Evolutionary conservation across 2,888 invertebrate genomes (phyloP).

Genomic region (Eupithecia vulgata): DNA sequence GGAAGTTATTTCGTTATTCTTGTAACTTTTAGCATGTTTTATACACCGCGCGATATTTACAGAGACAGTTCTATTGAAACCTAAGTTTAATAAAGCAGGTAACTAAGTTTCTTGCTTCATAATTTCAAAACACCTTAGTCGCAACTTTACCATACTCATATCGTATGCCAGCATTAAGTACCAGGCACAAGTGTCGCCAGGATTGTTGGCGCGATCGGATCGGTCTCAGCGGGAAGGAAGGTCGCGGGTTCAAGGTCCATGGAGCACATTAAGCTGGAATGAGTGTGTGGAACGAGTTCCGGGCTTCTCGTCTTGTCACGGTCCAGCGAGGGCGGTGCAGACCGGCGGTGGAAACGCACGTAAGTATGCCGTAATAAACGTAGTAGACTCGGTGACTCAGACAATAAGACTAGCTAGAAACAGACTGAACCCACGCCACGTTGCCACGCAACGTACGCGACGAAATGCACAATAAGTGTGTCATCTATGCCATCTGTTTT

Average conservation of each 20-base stretch:
- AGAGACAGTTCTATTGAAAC: not conserved
- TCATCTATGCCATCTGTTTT: not conserved
- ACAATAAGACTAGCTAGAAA: not conserved
- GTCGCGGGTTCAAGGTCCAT: slow-evolving; percentile 7
- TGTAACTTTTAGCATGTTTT: not conserved
- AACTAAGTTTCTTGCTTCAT: not conserved
- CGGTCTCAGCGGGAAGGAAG: not conserved
- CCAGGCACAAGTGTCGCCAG: not conserved
- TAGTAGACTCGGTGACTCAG: not conserved
- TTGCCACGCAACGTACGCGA: not conserved
- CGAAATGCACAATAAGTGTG: not conserved
- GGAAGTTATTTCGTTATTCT: not conserved
- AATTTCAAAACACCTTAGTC: slow-evolving; percentile 9
- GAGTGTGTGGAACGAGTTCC: slow-evolving; percentile 35
- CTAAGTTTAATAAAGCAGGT: not conserved
- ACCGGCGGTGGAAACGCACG: slow-evolving; percentile 23
- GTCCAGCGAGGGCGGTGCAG: slow-evolving; percentile 25
- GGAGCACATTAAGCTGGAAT: slow-evolving; percentile 35
- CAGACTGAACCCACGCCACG: not conserved
- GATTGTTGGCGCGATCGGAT: slow-evolving; percentile 1
- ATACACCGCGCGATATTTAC: not conserved
- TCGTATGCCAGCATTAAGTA: not conserved
- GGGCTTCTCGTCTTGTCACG: slow-evolving; percentile 31
- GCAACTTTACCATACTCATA: not conserved
- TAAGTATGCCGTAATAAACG: not conserved